phyloP scores from a whole-genome alignment of 2,113 vertebrate genomes.

The Ramphastos sulfuratus region DNA sequence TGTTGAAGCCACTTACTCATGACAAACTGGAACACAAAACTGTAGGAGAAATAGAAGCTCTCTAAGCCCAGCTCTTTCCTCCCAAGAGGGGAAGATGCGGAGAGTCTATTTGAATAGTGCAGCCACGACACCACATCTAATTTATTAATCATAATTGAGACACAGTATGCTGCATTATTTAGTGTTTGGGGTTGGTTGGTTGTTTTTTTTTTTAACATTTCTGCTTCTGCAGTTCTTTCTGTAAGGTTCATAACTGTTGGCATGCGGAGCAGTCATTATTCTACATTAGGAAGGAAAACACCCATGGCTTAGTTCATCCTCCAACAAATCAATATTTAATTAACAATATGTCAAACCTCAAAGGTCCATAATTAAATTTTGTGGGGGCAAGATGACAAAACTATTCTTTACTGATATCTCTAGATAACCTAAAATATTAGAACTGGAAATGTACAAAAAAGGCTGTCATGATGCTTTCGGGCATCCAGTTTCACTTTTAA shows the following conservation, averaged over 20 bases:
- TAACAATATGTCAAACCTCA: conserved; percentile 64
- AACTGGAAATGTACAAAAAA: conserved; percentile 20
- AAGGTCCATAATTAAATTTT: conserved; percentile 34
- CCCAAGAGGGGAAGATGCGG: neutral
- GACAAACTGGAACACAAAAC: neutral
- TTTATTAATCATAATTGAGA: conserved; percentile 59
- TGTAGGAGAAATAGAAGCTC: neutral
- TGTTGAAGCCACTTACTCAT: neutral
- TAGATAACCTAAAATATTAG: neutral
- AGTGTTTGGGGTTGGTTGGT: neutral
- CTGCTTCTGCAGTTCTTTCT: conserved; percentile 35
- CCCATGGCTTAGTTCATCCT: conserved; percentile 17
- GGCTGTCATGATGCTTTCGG: neutral
- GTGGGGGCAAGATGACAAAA: neutral
- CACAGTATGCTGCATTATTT: conserved; percentile 56
- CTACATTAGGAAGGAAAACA: conserved; percentile 65
- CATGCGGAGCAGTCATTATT: conserved; percentile 54
- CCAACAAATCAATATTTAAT: conserved; percentile 78
- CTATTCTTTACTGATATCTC: neutral
- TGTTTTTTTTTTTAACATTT: conserved; percentile 9
- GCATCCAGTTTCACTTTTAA: neutral
- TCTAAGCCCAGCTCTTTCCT: neutral
- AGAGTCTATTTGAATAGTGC: neutral
- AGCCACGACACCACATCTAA: conserved; percentile 26
- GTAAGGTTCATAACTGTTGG: conserved; percentile 34